Evolutionary conservation across 2,113 vertebrate species (phyloP).

Genomic region (Eublepharis macularius): DNA sequence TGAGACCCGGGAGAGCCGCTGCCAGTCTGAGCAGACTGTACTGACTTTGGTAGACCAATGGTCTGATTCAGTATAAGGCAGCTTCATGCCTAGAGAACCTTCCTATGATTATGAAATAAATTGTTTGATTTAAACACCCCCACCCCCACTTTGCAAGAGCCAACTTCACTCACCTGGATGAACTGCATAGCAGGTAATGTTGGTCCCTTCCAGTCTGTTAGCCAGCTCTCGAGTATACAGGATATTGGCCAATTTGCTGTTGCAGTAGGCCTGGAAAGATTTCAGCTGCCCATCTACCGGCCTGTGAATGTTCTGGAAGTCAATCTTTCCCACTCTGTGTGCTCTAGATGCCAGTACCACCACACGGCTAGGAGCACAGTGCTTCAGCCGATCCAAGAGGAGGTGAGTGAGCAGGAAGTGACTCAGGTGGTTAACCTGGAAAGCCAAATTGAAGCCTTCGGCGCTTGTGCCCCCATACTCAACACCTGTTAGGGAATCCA

Average conservation of each 20-base stretch:
- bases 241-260: too few species aligned
- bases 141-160: rapidly evolving
- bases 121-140: too few species aligned
- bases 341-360: constrained; percentile 80
- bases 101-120: too few species aligned
- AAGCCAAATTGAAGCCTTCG: constrained; percentile 81
- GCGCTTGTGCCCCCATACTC: constrained; percentile 73
- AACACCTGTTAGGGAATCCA: too few species aligned
- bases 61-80: too few species aligned
- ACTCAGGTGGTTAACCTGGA: constrained; percentile 91
- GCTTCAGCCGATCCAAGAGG: too few species aligned
- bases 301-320: constrained; percentile 71
- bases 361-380: constrained; percentile 85
- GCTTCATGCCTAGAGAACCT: too few species aligned
- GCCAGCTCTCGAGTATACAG: too few species aligned
- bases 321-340: constrained; percentile 75
- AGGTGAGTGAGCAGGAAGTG: constrained; percentile 90
- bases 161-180: constrained; percentile 83
- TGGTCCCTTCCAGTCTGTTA: constrained; percentile 82
- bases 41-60: too few species aligned
- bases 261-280: too few species aligned
- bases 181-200: constrained; percentile 85
- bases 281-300: constrained; percentile 50
- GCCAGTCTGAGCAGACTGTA: too few species aligned
- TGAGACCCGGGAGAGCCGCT: too few species aligned